Conservation (phyloP, 2,797 vertebrate species). For the Anguilla anguilla region DNA sequence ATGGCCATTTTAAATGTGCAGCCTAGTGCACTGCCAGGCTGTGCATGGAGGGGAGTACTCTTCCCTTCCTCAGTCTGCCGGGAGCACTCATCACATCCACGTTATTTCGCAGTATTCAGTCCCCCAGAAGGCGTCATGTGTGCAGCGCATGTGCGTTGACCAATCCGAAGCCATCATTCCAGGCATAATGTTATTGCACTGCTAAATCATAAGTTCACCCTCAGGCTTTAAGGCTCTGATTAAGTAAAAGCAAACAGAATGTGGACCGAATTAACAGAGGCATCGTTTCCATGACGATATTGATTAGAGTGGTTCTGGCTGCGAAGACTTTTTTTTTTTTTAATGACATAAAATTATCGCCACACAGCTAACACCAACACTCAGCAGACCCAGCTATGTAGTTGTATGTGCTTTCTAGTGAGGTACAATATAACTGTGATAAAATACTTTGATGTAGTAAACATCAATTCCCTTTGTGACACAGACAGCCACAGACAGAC, state of each 20-base stretch:
- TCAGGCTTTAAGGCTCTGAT: neutral
- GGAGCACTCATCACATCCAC: neutral
- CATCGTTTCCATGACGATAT: slow-evolving; percentile 63
- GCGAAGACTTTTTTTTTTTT: neutral
- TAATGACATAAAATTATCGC: neutral
- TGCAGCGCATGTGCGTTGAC: neutral
- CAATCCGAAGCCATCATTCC: neutral
- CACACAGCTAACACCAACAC: neutral
- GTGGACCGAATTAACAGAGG: slow-evolving; percentile 1
- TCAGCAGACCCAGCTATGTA: neutral
- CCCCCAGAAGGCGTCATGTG: neutral
- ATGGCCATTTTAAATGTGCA: neutral
- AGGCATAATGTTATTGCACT: neutral
- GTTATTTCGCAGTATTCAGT: neutral
- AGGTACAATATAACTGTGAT: neutral
- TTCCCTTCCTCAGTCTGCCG: neutral
- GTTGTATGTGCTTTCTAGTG: neutral
- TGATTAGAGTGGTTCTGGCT: slow-evolving; percentile 29
- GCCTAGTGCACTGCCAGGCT: neutral
- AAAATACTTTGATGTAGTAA: neutral
- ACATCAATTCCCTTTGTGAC: neutral
- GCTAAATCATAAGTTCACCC: neutral
- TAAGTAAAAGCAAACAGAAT: neutral
- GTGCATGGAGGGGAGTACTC: neutral
- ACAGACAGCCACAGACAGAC: neutral